phyloP scores from a whole-genome alignment of 2,113 vertebrate species.

The Galbula dea region DNA sequence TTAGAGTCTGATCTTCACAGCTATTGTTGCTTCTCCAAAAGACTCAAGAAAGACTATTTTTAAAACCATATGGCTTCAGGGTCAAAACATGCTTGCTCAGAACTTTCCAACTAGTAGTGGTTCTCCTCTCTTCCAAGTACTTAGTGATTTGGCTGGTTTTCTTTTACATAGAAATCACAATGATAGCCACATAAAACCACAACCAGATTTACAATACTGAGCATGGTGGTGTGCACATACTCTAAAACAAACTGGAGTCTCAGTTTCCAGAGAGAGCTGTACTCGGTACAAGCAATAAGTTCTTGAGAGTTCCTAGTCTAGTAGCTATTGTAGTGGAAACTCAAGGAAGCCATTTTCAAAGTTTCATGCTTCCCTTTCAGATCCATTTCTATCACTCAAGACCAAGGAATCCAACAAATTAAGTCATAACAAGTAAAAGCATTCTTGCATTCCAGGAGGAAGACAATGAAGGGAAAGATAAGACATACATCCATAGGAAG shows the following conservation, averaged over 20 bases:
- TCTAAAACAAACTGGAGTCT: neutral
- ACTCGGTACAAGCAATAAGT: neutral
- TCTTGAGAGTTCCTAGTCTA: neutral
- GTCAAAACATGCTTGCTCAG: neutral
- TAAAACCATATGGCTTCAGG: neutral
- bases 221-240: neutral
- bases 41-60: neutral
- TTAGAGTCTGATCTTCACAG: neutral
- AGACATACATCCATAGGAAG: neutral
- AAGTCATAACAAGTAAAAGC: neutral
- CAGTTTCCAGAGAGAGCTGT: neutral
- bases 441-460: neutral
- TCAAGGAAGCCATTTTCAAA: neutral
- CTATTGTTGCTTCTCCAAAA: neutral
- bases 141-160: neutral
- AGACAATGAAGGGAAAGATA: neutral
- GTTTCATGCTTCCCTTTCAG: neutral
- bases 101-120: neutral
- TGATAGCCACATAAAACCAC: neutral
- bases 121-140: neutral
- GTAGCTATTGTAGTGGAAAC: neutral
- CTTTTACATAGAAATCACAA: neutral
- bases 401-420: neutral
- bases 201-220: neutral
- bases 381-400: neutral